Evolutionary conservation across 2,113 vertebrate species (phyloP), one percentile per base, ranked within the genome.

Genomic region (Misgurnus anguillicaudatus): DNA sequence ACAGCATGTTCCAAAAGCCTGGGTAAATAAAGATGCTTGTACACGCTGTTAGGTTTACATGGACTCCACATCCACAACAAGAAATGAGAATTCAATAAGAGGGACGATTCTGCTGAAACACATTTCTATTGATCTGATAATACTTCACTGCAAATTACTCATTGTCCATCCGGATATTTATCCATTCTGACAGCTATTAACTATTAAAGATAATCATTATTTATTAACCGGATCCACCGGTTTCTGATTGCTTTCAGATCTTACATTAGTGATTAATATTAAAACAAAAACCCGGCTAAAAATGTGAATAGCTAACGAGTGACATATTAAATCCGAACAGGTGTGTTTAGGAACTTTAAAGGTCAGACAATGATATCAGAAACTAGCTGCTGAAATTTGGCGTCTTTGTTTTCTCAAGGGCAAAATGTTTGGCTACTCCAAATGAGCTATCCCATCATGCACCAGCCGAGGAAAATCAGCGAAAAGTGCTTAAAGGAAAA

Each of bases 191-290:
- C 80, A 76, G 70, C 14, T 36, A 80, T 84, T 69, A 85, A 85
- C 80, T 76, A 85, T 85, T 84, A 74, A 86, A 81, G 39, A 62
- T 17, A 41, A 8, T 77, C 79, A 80, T 81, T 81, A 85, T 78
- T 75, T 61, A 72, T 55, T 76, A 58, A 75, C 47, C 39, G 10
- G 19, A 75, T 65, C 70, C 42, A 9, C 57, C n/a, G 42, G 61
- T 61, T 51, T 55, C 36, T n/a, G 53, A 67, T 62, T 64, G 55
- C 77, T 79, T 71, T 79, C 78, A 47, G 48, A 66, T 78, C 64
- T 60, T 36, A 55, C 48, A 67, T 78, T 71, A 78, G 74, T 24
- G 48, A 62, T 74, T 57, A 71, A 78, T 64, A 78, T 83, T 83
- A 84, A 84, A 69, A 65, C 13, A 74, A 81, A 62, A 48, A 16